A percentile compares a stretch with the other conserved stretches of the same genome.
Conservation (phyloP, 2,797 vertebrate species). For the Cryptoblepharus egeriae region DNA sequence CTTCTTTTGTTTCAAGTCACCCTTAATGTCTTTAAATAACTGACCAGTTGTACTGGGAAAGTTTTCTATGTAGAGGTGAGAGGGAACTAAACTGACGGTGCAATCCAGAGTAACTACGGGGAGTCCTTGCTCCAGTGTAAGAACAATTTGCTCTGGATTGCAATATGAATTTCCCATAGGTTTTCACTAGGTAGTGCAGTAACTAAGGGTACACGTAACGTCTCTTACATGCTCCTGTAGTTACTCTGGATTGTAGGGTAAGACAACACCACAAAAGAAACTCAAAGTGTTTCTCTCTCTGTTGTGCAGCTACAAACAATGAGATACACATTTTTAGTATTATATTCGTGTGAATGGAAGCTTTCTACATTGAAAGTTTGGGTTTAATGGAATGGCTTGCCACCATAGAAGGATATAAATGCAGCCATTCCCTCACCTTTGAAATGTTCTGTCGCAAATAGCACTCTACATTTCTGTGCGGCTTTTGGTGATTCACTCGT, state of each 20-base stretch:
- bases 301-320: not conserved
- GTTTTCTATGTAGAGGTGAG: not conserved
- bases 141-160: too few species aligned
- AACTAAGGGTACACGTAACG: too few species aligned
- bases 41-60: conserved; percentile 35
- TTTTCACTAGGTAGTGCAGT: too few species aligned
- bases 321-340: not conserved
- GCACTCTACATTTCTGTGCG: conserved; percentile 27
- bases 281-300: not conserved
- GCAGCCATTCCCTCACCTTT: conserved; percentile 9
- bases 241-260: too few species aligned
- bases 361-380: not conserved
- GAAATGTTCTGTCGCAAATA: conserved; percentile 33
- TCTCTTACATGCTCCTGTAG: too few species aligned
- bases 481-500: conserved; percentile 47
- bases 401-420: not conserved
- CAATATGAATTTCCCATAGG: too few species aligned
- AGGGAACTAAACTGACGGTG: not conserved
- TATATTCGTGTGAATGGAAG: conserved; percentile 5
- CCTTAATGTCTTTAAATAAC: not conserved
- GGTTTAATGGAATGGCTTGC: not conserved
- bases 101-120: too few species aligned
- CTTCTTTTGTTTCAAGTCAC: not conserved
- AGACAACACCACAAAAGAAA: not conserved
- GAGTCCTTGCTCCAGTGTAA: too few species aligned